Evolutionary conservation across 2,113 vertebrate species (phyloP).

Genomic region (Hippocampus guttulatus): DNA sequence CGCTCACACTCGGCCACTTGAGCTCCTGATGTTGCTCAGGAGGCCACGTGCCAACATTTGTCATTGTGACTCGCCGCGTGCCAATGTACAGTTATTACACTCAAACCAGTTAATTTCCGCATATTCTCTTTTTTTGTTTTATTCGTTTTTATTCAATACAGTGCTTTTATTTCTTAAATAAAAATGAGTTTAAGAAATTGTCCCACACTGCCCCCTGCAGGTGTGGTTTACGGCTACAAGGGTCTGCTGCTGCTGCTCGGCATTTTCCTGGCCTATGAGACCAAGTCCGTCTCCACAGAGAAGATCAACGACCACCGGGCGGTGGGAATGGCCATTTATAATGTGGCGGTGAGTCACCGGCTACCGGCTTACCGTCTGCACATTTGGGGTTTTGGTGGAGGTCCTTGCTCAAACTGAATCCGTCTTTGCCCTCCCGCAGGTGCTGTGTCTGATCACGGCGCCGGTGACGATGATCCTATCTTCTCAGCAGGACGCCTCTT

Average conservation of each 20-base stretch:
- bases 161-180: no score
- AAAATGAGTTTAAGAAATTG: no score
- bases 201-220: slow-evolving; percentile 51
- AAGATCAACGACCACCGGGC: slow-evolving; percentile 92
- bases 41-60: no score
- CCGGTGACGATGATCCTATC: slow-evolving; percentile 94
- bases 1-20: no score
- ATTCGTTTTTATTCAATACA: no score
- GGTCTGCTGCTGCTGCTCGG: slow-evolving; percentile 86
- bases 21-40: no score
- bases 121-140: no score
- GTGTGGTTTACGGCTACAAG: slow-evolving; percentile 93
- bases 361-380: neutral
- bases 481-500: slow-evolving; percentile 92
- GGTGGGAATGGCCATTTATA: slow-evolving; percentile 91
- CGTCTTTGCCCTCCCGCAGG: slow-evolving; percentile 63
- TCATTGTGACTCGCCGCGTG: no score
- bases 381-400: neutral
- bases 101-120: no score
- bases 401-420: neutral
- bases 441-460: slow-evolving; percentile 92
- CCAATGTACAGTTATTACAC: no score
- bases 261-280: slow-evolving; percentile 93
- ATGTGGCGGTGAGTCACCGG: slow-evolving; percentile 73
- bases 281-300: slow-evolving; percentile 90